phyloP scores from a whole-genome alignment of 2,113 vertebrate species.

The Lycaon pictus region DNA sequence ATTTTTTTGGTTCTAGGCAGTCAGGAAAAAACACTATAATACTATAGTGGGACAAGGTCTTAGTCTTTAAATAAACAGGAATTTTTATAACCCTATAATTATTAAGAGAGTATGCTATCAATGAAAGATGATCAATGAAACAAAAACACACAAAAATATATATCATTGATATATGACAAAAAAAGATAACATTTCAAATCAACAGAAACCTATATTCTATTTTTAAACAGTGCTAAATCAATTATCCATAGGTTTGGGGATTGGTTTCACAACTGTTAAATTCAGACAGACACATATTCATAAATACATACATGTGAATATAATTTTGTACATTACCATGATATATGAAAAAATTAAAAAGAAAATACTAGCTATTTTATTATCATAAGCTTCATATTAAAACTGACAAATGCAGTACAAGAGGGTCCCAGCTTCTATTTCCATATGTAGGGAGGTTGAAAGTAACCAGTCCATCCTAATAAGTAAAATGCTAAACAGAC shows the following conservation, averaged over 20 bases:
- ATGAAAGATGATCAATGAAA: not conserved
- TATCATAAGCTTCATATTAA: not conserved
- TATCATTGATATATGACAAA: not conserved
- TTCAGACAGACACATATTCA: not conserved
- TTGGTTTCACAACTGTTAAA: not conserved
- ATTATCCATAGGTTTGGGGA: not conserved
- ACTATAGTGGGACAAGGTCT: not conserved
- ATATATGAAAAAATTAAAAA: not conserved
- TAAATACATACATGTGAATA: not conserved
- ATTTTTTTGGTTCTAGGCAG: not conserved
- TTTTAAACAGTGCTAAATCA: not conserved
- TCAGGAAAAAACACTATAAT: not conserved
- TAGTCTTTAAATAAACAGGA: not conserved
- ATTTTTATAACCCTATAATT: not conserved
- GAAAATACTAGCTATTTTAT: not conserved
- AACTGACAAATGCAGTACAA: not conserved
- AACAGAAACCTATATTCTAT: not conserved
- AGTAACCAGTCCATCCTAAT: not conserved
- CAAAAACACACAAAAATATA: not conserved
- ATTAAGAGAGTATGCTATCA: not conserved
- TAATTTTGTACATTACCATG: not conserved
- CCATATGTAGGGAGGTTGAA: not conserved
- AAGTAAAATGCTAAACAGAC: not conserved
- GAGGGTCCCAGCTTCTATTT: not conserved
- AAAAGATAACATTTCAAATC: not conserved